Evolutionary conservation across 1,140 invertebrate species (phyloP).

Genomic region (Samia ricini): DNA sequence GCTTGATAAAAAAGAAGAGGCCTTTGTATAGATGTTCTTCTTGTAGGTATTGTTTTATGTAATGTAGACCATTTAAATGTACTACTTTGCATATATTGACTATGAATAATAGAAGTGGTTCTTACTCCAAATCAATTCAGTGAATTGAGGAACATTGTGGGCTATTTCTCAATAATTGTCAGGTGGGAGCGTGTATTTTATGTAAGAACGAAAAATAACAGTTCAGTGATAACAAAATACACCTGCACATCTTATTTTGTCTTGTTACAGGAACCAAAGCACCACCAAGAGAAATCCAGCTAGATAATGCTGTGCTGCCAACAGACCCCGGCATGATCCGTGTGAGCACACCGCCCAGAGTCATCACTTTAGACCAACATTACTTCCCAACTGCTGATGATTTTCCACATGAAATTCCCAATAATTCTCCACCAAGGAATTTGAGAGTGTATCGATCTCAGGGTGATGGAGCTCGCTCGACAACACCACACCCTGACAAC

Average conservation of each 20-base stretch:
- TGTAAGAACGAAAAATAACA: neutral
- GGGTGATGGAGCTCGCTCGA: conserved; percentile 53
- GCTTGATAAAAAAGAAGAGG: neutral
- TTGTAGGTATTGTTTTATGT: no score
- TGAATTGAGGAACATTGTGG: no score
- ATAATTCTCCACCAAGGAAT: conserved; percentile 56
- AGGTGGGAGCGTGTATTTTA: no score
- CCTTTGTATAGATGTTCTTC: no score
- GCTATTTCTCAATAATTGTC: no score
- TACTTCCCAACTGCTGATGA: conserved; percentile 87
- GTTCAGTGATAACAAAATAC: neutral
- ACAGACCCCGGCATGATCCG: conserved; percentile 84
- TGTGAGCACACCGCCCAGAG: conserved; percentile 88
- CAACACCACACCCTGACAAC: conserved; percentile 46
- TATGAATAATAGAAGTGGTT: no score
- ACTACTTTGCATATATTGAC: no score
- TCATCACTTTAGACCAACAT: conserved; percentile 89
- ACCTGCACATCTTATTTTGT: neutral
- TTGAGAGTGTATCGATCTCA: conserved; percentile 44
- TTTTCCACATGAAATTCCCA: conserved; percentile 44
- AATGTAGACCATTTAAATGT: no score
- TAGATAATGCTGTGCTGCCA: conserved; percentile 89
- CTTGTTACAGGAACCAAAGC: conserved; percentile 82
- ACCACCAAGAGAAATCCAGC: conserved; percentile 88
- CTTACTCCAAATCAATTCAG: no score